Evolutionary conservation across 2,113 vertebrate genomes (phyloP).

Genomic region (Alouatta palliata): DNA sequence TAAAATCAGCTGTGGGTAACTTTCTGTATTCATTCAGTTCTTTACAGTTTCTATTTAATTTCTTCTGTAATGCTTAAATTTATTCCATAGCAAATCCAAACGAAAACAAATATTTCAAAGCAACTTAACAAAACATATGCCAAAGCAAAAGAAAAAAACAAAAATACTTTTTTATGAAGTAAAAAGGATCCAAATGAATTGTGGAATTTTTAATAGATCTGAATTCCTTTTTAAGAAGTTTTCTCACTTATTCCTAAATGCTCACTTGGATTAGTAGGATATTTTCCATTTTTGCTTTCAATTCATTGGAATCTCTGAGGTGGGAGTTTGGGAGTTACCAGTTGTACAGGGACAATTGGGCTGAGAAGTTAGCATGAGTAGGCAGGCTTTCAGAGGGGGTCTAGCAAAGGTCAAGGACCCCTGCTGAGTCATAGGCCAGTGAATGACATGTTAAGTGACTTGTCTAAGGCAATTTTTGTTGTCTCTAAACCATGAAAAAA

Average conservation of each 20-base stretch:
- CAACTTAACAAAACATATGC: neutral
- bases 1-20: neutral
- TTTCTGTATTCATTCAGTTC: neutral
- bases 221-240: constrained; percentile 28
- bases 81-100: constrained; percentile 57
- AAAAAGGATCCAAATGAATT: neutral
- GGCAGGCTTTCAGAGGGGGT: neutral
- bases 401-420: constrained; percentile 26
- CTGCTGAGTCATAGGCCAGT: constrained; percentile 54
- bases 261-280: neutral
- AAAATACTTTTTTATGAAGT: neutral
- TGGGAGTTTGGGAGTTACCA: neutral
- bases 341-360: neutral
- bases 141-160: neutral
- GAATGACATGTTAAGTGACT: constrained; percentile 39
- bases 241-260: neutral
- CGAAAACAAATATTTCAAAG: constrained; percentile 41
- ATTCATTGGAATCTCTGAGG: neutral
- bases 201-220: neutral
- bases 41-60: constrained; percentile 18
- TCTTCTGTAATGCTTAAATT: neutral
- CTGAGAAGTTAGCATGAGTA: neutral
- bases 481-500: constrained; percentile 49
- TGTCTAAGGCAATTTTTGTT: constrained; percentile 60
- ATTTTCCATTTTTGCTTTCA: constrained; percentile 36